These are phyloP conservation scores for Babylonia areolata DNA, from an alignment of 1,140 invertebrate genomes.

Conservation along the genomic window DNA sequence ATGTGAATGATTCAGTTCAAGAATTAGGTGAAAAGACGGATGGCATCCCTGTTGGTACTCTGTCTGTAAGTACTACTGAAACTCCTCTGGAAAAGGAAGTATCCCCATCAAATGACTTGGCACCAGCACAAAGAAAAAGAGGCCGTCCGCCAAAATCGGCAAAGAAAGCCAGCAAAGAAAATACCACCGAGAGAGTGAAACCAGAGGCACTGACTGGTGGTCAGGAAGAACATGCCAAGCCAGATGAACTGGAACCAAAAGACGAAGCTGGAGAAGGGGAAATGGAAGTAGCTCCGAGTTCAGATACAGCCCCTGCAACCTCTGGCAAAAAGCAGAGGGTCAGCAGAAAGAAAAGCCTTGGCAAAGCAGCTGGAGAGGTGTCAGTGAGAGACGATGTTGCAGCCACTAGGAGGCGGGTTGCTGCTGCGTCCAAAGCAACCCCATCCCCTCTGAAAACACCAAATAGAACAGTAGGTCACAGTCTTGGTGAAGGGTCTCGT, in stretches of 20 bases:
- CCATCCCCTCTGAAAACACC: not conserved
- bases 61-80: not conserved
- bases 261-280: not conserved
- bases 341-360: not conserved
- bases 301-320: not conserved
- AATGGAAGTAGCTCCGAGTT: not conserved
- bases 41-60: not conserved
- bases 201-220: not conserved
- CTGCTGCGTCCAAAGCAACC: not conserved
- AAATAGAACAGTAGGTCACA: not conserved
- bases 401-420: not conserved
- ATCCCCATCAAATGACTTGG: not conserved
- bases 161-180: not conserved
- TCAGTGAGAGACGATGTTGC: not conserved
- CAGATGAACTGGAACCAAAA: not conserved
- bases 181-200: not conserved
- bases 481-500: not conserved
- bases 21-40: not conserved
- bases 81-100: not conserved
- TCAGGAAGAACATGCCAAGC: not conserved
- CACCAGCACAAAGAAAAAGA: not conserved
- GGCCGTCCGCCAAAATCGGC: slow-evolving; percentile 11
- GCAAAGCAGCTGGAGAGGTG: not conserved
- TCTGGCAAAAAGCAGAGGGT: not conserved
- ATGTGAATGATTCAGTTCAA: not conserved